A percentile compares a stretch with the other conserved stretches of the same genome.
phyloP scores from a whole-genome alignment of 2,797 vertebrate species.

The Naso thynnoides region DNA sequence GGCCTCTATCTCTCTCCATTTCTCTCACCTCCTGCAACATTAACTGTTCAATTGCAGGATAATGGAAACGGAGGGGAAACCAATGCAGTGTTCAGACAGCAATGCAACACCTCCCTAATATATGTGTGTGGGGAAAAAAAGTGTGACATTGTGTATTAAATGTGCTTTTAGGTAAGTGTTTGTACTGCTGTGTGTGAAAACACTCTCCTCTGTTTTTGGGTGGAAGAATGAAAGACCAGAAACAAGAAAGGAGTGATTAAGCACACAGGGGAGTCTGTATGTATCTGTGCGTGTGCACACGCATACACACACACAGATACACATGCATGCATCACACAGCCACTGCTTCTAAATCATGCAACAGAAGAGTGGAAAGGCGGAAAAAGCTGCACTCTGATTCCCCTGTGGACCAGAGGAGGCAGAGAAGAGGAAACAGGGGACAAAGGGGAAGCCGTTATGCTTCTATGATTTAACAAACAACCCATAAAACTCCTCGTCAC shows the following conservation, averaged over 20 bases:
- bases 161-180: slow-evolving; percentile 52
- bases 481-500: slow-evolving; percentile 60
- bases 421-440: slow-evolving; percentile 40
- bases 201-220: slow-evolving; percentile 36
- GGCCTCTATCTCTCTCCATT: slow-evolving; percentile 54
- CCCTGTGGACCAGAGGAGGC: slow-evolving; percentile 42
- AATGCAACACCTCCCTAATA: slow-evolving; percentile 30
- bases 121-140: slow-evolving; percentile 10
- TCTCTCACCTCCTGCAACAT: slow-evolving; percentile 69
- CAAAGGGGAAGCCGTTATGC: slow-evolving; percentile 39
- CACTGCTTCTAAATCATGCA: slow-evolving; percentile 73
- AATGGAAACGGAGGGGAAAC: slow-evolving; percentile 76
- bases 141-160: slow-evolving; percentile 41
- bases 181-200: slow-evolving; percentile 43
- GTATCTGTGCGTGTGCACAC: slow-evolving; percentile 17
- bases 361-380: slow-evolving; percentile 63
- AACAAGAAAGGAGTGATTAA: slow-evolving; percentile 49
- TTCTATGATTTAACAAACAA: slow-evolving; percentile 69
- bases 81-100: slow-evolving; percentile 58
- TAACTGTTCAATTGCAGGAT: slow-evolving; percentile 75
- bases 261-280: slow-evolving; percentile 48
- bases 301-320: slow-evolving; percentile 45
- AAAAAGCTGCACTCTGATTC: slow-evolving; percentile 66
- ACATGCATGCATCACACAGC: slow-evolving; percentile 39
- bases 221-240: slow-evolving; percentile 55